Conservation (phyloP, 2,888 invertebrate species). For the Gymnosoma rotundatum region DNA sequence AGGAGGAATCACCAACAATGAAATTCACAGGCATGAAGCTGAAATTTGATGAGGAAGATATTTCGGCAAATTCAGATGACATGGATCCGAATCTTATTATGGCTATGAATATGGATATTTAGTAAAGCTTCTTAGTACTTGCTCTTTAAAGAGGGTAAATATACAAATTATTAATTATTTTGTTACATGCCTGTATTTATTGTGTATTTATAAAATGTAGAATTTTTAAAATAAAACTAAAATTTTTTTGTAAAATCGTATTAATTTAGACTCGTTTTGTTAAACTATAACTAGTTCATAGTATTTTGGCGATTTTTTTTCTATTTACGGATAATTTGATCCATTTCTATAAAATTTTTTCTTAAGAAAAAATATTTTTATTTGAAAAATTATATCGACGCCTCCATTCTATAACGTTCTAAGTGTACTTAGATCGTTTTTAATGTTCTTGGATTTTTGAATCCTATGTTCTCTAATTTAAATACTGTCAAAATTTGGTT, state of each 20-base stretch:
- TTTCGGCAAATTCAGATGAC: constrained; percentile 75
- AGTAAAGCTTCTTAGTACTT: constrained; percentile 29
- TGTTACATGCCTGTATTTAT: constrained; percentile 9
- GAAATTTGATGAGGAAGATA: constrained; percentile 79
- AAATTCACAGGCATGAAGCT: constrained; percentile 77
- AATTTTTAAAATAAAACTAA: background rate
- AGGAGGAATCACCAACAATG: constrained; percentile 71
- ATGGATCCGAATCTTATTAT: constrained; percentile 77
- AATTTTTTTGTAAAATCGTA: background rate
- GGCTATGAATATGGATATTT: constrained; percentile 80
- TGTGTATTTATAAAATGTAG: constrained; percentile 20
- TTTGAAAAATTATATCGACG: too few species aligned
- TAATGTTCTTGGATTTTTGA: too few species aligned
- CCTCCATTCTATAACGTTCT: too few species aligned
- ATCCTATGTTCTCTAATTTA: too few species aligned
- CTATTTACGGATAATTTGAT: too few species aligned
- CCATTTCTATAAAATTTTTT: too few species aligned
- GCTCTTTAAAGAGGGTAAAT: background rate
- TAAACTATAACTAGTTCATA: too few species aligned
- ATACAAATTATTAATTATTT: constrained; percentile 17
- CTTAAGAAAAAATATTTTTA: too few species aligned
- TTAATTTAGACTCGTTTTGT: background rate
- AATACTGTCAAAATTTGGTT: too few species aligned
- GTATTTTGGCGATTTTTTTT: too few species aligned
- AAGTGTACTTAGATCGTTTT: too few species aligned